These are phyloP conservation scores for Poicephalus meyeri DNA, from an alignment of 2,113 vertebrate genomes.

Conservation along the genomic window DNA sequence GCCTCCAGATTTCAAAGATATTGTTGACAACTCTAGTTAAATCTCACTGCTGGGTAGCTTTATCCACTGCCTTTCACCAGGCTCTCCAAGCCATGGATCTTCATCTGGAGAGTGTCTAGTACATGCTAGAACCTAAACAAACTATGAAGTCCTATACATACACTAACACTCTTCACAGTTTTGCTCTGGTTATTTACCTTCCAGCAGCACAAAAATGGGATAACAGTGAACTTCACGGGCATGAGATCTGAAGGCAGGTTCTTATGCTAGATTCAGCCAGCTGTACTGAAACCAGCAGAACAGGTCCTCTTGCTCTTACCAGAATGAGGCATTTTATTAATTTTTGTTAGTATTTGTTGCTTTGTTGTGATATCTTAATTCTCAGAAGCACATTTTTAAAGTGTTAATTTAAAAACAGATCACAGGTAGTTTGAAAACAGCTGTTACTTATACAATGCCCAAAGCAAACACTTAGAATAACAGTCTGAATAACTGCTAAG, in stretches of 20 bases:
- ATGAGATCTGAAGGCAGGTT: not conserved
- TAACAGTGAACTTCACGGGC: not conserved
- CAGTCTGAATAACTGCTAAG: not conserved
- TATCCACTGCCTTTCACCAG: not conserved
- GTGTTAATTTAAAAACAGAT: not conserved
- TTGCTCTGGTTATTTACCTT: not conserved
- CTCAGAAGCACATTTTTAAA: not conserved
- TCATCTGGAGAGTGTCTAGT: not conserved
- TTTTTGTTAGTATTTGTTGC: not conserved
- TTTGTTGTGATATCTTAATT: not conserved
- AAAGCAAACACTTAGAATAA: not conserved
- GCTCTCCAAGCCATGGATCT: not conserved
- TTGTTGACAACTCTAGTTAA: not conserved
- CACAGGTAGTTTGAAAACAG: not conserved
- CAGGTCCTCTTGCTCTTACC: not conserved
- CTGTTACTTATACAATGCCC: not conserved
- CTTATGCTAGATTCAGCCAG: not conserved
- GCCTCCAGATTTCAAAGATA: not conserved
- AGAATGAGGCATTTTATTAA: not conserved
- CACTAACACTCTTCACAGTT: not conserved
- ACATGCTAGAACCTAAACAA: not conserved
- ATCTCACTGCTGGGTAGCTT: not conserved
- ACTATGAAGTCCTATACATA: fast-evolving
- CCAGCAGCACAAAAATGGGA: not conserved
- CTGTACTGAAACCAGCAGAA: not conserved